Evolutionary conservation across 2,797 vertebrate genomes (phyloP), one percentile per base, ranked within the genome.

Genomic region (Salarias fasciatus): DNA sequence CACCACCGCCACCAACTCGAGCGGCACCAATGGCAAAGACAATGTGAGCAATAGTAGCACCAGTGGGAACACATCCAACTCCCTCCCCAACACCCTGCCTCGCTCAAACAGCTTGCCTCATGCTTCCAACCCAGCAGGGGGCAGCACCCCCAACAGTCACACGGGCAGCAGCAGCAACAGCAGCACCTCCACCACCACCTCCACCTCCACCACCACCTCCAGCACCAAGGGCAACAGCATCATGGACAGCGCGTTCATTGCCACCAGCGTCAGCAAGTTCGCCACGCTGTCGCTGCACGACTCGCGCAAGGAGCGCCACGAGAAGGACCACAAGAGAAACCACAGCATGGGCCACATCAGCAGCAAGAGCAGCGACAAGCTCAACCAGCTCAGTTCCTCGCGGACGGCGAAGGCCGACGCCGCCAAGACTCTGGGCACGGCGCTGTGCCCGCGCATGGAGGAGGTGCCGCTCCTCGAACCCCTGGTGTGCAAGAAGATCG

Each of bases 401-500:
- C 80, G 87, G 69, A 96, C 94, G 82, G 92, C 92, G 64, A 97
- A 93, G 89, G 93, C 93, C 5, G 97, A 99, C 83, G 93, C 94
- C 0, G 96, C 95, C 53, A 98, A 98, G 92, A 97, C 97, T 58
- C 91, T 99, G 90, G 97, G 97, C 82, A 99, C 97, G 0, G 80
- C 85, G 56, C 92, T 98, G 81, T 99, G 97, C 83, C 97, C 97
- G 5, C 94, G 95, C 85, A 99, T 99, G 97, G 95, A 98, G 91
- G 97, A 99, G 44, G 94, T 99, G 72, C 97, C 97, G 57, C 94
- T 98, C 78, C 94, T 99, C 73, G 97, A 99, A 92, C 97, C 97
- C 57, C 96, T 99, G 86, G 92, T 99, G 92, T 99, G 97, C 94
- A 99, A 99, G 95, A 99, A 99, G 93, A 97, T 99, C 79, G 96